phyloP scores from a whole-genome alignment of 2,888 invertebrate genomes.

The Congeria kusceri region DNA sequence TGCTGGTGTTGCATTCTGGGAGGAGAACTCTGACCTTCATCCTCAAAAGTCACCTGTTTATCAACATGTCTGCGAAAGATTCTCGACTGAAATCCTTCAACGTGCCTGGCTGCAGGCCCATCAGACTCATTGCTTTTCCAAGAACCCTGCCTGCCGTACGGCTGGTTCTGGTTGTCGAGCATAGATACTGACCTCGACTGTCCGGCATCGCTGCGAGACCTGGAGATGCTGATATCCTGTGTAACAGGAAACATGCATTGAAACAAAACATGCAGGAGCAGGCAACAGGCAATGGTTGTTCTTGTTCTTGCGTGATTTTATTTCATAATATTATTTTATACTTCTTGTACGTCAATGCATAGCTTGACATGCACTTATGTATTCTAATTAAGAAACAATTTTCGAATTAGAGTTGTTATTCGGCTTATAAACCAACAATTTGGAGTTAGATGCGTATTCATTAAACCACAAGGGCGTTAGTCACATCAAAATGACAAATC shows the following conservation, averaged over 20 bases:
- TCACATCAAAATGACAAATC: no score
- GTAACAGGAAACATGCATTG: slow-evolving; percentile 6
- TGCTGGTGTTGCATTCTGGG: slow-evolving; percentile 34
- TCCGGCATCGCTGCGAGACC: slow-evolving; percentile 53
- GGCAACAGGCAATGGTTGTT: slow-evolving; percentile 18
- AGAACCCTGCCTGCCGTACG: slow-evolving; percentile 52
- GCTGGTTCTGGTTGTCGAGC: slow-evolving; percentile 33
- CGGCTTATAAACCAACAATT: no score
- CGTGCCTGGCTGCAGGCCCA: slow-evolving; percentile 39
- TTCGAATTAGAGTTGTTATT: no score
- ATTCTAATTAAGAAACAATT: no score
- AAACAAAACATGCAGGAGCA: slow-evolving; percentile 44
- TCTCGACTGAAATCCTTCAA: slow-evolving; percentile 55
- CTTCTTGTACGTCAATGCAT: no score
- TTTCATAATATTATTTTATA: no score
- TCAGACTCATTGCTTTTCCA: slow-evolving; percentile 59
- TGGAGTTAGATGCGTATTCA: no score
- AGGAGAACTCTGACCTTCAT: slow-evolving; percentile 41
- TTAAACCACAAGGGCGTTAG: no score
- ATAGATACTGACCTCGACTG: slow-evolving; percentile 58
- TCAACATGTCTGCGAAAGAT: slow-evolving; percentile 63
- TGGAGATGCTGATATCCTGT: slow-evolving; percentile 60
- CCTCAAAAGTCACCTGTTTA: slow-evolving; percentile 52
- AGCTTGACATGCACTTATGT: no score
- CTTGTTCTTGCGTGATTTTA: neutral